phyloP scores from a whole-genome alignment of 2,888 invertebrate genomes.

The Carcina quercana region DNA sequence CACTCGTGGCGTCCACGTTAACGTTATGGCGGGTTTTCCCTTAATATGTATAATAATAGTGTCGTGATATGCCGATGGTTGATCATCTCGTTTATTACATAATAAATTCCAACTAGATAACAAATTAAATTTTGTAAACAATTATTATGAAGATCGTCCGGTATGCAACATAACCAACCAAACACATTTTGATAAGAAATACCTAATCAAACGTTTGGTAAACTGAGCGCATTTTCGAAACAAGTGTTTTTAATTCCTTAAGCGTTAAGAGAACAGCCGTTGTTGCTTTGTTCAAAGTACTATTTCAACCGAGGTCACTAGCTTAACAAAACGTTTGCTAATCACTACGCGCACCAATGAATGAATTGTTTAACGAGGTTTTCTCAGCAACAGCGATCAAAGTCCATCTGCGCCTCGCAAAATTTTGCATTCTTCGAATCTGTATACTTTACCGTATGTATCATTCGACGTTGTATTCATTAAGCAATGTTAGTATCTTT shows the following conservation, averaged over 20 bases:
- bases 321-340: slow-evolving; percentile 56
- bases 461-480: background rate
- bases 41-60: no score
- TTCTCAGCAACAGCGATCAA: slow-evolving; percentile 16
- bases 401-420: slow-evolving; percentile 5
- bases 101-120: no score
- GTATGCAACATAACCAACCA: slow-evolving; percentile 9
- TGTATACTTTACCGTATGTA: background rate
- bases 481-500: no score
- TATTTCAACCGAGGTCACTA: slow-evolving; percentile 57
- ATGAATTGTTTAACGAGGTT: slow-evolving; percentile 25
- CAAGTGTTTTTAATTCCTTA: slow-evolving; percentile 27
- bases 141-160: slow-evolving; percentile 18
- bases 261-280: slow-evolving; percentile 25
- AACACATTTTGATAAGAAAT: slow-evolving; percentile 22
- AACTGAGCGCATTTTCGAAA: slow-evolving; percentile 19
- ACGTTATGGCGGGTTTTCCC: slow-evolving; percentile 57
- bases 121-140: no score
- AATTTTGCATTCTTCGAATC: background rate
- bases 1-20: slow-evolving; percentile 66
- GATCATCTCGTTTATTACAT: no score
- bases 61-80: no score
- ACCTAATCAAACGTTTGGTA: no score
- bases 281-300: slow-evolving; percentile 57
- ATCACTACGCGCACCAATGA: slow-evolving; percentile 43